These are phyloP conservation scores for Saimiri boliviensis DNA, from an alignment of 2,113 vertebrate species.

Conservation along the genomic window DNA sequence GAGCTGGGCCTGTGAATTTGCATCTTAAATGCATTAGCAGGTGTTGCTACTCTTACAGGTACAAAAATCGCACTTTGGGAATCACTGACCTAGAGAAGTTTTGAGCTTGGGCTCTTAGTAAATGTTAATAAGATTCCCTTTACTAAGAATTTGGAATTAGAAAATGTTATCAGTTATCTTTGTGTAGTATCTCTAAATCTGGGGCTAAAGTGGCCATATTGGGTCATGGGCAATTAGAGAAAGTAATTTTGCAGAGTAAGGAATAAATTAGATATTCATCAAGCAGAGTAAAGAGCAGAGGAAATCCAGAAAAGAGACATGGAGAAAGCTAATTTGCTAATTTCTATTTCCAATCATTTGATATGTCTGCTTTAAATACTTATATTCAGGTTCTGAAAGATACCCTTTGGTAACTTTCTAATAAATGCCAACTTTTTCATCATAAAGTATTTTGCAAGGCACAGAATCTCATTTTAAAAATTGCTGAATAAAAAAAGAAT, in stretches of 20 bases:
- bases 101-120: neutral
- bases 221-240: neutral
- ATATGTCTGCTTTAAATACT: neutral
- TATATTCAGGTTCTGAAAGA: neutral
- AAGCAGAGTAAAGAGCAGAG: neutral
- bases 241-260: neutral
- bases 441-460: neutral
- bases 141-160: neutral
- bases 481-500: neutral
- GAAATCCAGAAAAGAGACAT: neutral
- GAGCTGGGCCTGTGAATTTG: neutral
- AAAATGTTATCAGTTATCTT: neutral
- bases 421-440: neutral
- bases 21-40: neutral
- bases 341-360: neutral
- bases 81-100: neutral
- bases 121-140: neutral
- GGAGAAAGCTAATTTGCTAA: neutral
- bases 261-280: neutral
- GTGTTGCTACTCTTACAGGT: neutral
- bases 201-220: neutral
- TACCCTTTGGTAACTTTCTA: neutral
- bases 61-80: neutral
- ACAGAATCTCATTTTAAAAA: neutral
- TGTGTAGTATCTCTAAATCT: neutral